These are phyloP conservation scores for Cyphomyrus discorhynchus DNA, from an alignment of 2,113 vertebrate species.

Conservation along the genomic window DNA sequence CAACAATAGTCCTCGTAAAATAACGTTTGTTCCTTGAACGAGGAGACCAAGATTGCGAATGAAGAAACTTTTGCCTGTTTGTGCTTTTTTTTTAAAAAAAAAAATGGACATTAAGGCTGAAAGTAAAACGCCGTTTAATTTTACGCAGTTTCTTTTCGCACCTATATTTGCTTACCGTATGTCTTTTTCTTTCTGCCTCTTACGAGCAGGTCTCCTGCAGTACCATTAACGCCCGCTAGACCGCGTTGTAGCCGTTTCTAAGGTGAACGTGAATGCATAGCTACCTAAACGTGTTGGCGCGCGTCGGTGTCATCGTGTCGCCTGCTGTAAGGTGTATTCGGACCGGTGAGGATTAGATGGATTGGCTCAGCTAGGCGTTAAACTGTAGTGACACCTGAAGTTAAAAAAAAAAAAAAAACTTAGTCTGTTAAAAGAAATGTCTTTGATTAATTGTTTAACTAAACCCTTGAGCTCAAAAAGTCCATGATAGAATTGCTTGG, in stretches of 20 bases:
- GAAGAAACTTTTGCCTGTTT: constrained; percentile 40
- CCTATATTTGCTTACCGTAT: not conserved
- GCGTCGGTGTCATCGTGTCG: not conserved
- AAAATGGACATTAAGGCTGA: constrained; percentile 18
- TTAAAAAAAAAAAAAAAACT: not conserved
- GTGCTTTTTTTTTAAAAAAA: constrained; percentile 26
- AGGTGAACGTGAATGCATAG: not conserved
- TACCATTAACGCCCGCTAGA: constrained; percentile 38
- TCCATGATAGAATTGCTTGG: not conserved
- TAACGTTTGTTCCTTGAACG: not conserved
- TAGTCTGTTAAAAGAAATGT: not conserved
- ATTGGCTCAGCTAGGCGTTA: not conserved
- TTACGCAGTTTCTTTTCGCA: constrained; percentile 15
- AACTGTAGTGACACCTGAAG: not conserved
- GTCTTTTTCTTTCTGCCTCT: not conserved
- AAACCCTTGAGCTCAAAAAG: not conserved
- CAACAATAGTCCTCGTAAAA: not conserved
- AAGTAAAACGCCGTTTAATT: constrained; percentile 24
- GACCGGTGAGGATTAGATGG: not conserved
- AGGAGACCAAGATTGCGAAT: constrained; percentile 24
- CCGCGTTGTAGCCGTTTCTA: constrained; percentile 33
- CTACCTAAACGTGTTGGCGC: not conserved
- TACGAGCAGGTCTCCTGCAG: not conserved
- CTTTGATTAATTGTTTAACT: not conserved
- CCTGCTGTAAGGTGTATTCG: not conserved